Base-by-base conservation (phyloP, 2,888 invertebrate species). In the Pomacea canaliculata region DNA sequence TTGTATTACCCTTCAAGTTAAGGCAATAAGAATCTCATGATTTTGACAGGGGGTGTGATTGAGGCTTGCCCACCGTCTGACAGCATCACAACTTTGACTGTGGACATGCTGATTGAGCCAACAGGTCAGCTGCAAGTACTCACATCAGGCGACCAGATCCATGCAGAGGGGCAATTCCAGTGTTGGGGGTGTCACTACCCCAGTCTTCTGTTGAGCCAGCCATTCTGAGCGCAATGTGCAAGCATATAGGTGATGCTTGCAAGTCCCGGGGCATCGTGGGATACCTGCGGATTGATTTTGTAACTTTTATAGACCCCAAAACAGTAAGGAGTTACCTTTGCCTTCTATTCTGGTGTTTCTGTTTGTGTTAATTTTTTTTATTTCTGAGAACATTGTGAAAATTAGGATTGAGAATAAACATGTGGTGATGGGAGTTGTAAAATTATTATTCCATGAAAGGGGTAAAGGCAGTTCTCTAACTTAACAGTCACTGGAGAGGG, bases 1-100 rank as follows among this genome's bases (percentile, higher is more conserved):
- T 13, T 8, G 4, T 56, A 56, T 56, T 56, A 4, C 8, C 8
- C 12, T 0, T 56, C 51, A 56, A 13, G 8, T 7, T 56, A 16
- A 56, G 8, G 8, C 3, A 56, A 37, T 37, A 5, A 37, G 37
- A 37, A 37, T 37, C 1, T 62, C 16, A 23, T 63, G 13, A 63
- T 49, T 60, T 71, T 72, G 75, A 23, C 81, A 90, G 91, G 91
- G 78, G 91, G 91, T n/a, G 85, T 91, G 8, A 88, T 91, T 51
- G 91, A 91, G 78, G 91, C 91, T 1, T 89, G 88, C 78, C 91
- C 91, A 8, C 91, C 91, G 18, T 86, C 90, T 19, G 90, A 91
- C 67, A 89, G 88, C 78, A 87, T 90, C 74, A 91, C 91, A 4
- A 85, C 87, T 0, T 78, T 91, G n/a, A 87, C 90, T 0, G 90